Base-by-base conservation (phyloP, 2,797 vertebrate genomes). In the Borostomias antarcticus region DNA sequence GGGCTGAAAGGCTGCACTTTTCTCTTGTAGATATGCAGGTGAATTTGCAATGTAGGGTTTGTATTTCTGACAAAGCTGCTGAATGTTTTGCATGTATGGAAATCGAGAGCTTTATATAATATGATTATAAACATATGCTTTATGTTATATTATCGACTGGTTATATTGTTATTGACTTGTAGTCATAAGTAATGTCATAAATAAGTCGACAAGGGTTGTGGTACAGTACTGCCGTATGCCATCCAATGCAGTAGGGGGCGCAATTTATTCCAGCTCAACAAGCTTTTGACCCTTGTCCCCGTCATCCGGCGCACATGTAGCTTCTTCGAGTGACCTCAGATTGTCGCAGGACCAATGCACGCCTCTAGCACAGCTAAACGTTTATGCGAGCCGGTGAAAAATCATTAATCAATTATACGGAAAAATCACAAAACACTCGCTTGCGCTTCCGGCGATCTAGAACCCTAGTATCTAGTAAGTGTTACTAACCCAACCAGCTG, bases 241-340 rank as follows among this genome's bases (percentile, higher is more conserved):
- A 43, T 45, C 75, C 81, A 0, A 0, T 2, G 0, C 83, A 6
- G 1, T 33, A 90, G 88, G 70, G 63, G 88, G 84, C 83, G 82
- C 79, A 0, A 13, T 62, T 58, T 29, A 0, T n/a, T 79, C 51
- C 13, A 1, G 10, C 0, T 0, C 3, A 0, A 1, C 23, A 35
- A 29, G 11, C 66, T 37, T 50, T 2, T 80, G 70, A 86, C 68
- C 84, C 62, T 66, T 81, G 76, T 26, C 69, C 8, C 8, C 82
- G 74, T 82, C 82, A 78, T 69, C 66, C 76, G 68, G 69, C 74
- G 83, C 88, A 81, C 77, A 40, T 81, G 68, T 85, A 75, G 89
- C 75, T 28, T 45, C n/a, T 75, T 81, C 30, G 72, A 53, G 82
- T 92, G 92, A 93, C 92, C 92, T 94, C 90, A 56, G 88, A 21